phyloP scores from a whole-genome alignment of 2,113 vertebrate genomes.

The Pterocles burchelli region DNA sequence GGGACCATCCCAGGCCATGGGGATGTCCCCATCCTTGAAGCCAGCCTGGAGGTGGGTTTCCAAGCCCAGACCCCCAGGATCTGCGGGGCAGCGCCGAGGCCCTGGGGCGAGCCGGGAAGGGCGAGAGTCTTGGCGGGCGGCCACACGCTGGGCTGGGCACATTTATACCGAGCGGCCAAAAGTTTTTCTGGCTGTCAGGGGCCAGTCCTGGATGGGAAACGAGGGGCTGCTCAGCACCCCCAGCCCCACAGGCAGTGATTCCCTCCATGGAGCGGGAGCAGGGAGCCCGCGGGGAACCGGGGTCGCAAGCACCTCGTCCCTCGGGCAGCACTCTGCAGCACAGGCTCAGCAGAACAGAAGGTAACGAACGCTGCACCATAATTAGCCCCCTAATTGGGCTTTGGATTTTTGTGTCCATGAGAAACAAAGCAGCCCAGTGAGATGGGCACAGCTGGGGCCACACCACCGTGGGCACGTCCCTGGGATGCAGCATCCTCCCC shows the following conservation, averaged over 20 bases:
- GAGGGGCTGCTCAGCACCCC: background rate
- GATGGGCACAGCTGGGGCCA: background rate
- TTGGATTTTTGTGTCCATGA: background rate
- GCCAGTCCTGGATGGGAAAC: background rate
- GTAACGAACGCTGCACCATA: accelerated
- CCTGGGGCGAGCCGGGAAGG: accelerated
- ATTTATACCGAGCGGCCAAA: background rate
- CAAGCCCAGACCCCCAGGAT: background rate
- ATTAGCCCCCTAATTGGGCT: background rate
- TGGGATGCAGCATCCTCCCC: background rate
- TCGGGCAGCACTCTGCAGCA: background rate
- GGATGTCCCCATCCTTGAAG: background rate
- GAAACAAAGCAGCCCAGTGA: background rate
- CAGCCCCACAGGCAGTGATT: background rate
- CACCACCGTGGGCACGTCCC: accelerated
- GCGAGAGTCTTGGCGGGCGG: accelerated
- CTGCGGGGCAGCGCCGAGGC: accelerated
- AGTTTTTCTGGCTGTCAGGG: background rate
- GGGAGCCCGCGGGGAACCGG: background rate
- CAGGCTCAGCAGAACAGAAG: background rate
- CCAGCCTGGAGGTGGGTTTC: background rate
- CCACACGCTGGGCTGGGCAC: accelerated
- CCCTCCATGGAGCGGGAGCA: background rate
- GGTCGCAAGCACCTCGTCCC: accelerated
- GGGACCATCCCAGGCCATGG: accelerated